These are phyloP conservation scores for Acinonyx jubatus DNA, from an alignment of 2,113 vertebrate species.

Conservation along the genomic window DNA sequence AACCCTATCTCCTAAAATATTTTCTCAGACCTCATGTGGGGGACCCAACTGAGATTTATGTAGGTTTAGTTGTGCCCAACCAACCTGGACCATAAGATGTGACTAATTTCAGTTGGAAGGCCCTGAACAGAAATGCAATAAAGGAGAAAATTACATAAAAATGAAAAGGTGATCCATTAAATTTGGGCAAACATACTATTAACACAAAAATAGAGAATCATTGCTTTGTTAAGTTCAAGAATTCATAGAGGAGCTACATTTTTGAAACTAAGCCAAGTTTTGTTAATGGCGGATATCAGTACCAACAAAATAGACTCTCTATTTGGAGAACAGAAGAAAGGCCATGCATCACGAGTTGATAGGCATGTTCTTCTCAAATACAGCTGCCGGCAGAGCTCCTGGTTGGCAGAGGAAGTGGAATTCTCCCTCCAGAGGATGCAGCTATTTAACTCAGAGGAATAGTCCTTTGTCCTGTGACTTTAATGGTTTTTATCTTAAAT, in stretches of 20 bases:
- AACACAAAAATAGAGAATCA: not conserved
- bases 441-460: not conserved
- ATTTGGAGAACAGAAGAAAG: not conserved
- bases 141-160: conserved; percentile 28
- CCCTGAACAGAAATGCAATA: not conserved
- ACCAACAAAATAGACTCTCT: not conserved
- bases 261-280: conserved; percentile 27
- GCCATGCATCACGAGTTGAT: not conserved
- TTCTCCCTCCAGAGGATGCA: not conserved
- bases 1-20: not conserved
- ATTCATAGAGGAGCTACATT: not conserved
- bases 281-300: not conserved
- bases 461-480: not conserved
- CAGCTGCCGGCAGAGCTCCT: not conserved
- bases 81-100: not conserved
- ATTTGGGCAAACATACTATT: not conserved
- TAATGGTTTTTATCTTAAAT: not conserved
- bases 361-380: not conserved
- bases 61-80: not conserved
- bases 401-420: not conserved
- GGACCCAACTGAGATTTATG: not conserved
- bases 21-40: not conserved
- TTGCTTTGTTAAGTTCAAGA: not conserved
- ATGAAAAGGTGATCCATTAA: not conserved
- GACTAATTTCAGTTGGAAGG: not conserved